Evolutionary conservation across 2,113 vertebrate species (phyloP).

Genomic region (Apodemus sylvaticus): DNA sequence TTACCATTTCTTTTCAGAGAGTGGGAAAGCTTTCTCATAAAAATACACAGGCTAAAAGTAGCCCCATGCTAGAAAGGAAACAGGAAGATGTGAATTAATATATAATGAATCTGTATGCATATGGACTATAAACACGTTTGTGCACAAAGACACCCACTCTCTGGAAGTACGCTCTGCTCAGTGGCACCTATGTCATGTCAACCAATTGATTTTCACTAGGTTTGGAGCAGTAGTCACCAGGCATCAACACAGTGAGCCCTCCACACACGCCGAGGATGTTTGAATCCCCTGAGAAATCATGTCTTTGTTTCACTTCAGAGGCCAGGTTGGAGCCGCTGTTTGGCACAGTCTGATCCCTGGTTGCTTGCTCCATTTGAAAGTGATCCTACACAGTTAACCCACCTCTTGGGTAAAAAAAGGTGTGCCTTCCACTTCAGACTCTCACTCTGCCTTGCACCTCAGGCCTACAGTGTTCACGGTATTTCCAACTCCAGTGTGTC

Average conservation of each 20-base stretch:
- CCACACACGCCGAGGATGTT: slow-evolving; percentile 16
- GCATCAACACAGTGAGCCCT: slow-evolving; percentile 1
- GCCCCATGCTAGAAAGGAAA: slow-evolving; percentile 58
- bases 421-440: neutral
- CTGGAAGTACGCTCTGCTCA: slow-evolving; percentile 25
- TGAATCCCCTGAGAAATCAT: slow-evolving; percentile 54
- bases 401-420: neutral
- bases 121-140: neutral
- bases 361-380: neutral
- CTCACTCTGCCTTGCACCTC: neutral
- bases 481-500: neutral
- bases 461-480: neutral
- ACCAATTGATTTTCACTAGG: slow-evolving; percentile 20
- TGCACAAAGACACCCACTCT: slow-evolving; percentile 41
- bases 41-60: slow-evolving; percentile 44
- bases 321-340: slow-evolving; percentile 31
- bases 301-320: neutral
- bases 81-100: slow-evolving; percentile 60
- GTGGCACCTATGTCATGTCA: neutral
- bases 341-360: neutral
- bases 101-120: slow-evolving; percentile 1
- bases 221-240: slow-evolving; percentile 24
- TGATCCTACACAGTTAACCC: neutral
- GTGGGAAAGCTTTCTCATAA: slow-evolving; percentile 39
- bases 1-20: slow-evolving; percentile 59